Conservation (phyloP, 53 echinoderm and acorn worm genomes). For the Luidia sarsii region DNA sequence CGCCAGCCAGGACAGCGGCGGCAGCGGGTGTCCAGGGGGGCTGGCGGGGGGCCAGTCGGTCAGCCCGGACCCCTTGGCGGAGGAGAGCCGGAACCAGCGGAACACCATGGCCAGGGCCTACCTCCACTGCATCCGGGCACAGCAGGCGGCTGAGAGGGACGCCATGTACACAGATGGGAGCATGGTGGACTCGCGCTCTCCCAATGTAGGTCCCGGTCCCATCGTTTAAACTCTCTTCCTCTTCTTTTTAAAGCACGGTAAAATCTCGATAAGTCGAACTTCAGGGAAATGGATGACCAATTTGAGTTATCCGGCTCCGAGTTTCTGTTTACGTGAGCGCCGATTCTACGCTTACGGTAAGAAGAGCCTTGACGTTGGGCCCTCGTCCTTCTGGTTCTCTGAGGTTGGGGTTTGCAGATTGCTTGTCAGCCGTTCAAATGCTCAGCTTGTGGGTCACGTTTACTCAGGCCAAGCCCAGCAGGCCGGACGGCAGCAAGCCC, state of each 20-base stretch:
- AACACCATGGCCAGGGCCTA: slow-evolving; percentile 93
- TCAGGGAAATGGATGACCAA: no score
- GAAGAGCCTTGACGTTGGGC: no score
- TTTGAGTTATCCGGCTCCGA: no score
- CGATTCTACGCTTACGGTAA: no score
- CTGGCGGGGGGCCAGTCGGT: neutral
- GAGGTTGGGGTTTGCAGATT: no score
- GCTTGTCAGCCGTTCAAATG: no score
- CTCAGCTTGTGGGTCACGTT: no score
- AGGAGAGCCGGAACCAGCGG: slow-evolving; percentile 35
- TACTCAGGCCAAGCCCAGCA: slow-evolving; percentile 20
- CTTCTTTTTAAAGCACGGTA: neutral
- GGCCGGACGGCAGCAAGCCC: neutral
- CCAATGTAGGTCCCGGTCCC: neutral
- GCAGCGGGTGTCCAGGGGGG: neutral
- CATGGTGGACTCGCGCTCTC: slow-evolving; percentile 65
- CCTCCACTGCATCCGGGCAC: slow-evolving; percentile 83
- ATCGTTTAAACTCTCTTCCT: neutral
- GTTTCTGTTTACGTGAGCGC: no score
- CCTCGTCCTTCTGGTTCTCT: no score
- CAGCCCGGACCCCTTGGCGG: neutral
- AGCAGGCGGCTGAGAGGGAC: slow-evolving; percentile 91
- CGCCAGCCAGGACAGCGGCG: no score
- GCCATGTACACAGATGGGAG: slow-evolving; percentile 56
- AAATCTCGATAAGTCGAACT: no score